Evolutionary conservation across 2,113 vertebrate species (phyloP).

Genomic region (Caranx melampygus): DNA sequence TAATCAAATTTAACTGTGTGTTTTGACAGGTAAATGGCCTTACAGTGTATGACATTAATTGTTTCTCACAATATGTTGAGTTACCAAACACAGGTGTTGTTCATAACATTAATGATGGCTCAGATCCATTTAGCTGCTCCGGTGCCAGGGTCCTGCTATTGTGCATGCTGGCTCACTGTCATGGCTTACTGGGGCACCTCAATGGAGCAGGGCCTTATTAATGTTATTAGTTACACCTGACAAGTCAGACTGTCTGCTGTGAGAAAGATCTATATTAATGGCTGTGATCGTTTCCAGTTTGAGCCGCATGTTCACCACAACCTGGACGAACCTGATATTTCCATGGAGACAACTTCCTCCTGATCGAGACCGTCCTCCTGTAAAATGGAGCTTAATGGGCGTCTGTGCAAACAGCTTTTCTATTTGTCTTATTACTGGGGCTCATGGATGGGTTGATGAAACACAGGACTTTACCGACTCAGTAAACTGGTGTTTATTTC

Average conservation of each 20-base stretch:
- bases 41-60: conserved; percentile 17
- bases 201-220: conserved; percentile 62
- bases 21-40: conserved; percentile 38
- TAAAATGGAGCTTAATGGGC: background rate
- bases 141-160: conserved; percentile 54
- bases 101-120: conserved; percentile 50
- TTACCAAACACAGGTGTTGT: conserved; percentile 49
- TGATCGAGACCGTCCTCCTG: conserved; percentile 24
- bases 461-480: background rate
- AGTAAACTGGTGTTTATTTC: background rate
- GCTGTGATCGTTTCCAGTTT: conserved; percentile 45
- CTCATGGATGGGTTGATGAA: no score
- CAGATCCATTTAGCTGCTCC: conserved; percentile 36
- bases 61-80: conserved; percentile 31
- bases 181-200: conserved; percentile 59
- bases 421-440: background rate
- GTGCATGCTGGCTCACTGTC: conserved; percentile 59
- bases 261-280: conserved; percentile 66
- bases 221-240: conserved; percentile 71
- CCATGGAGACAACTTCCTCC: conserved; percentile 20
- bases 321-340: conserved; percentile 26
- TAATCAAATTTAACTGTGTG: conserved; percentile 27
- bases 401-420: background rate
- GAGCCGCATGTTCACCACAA: conserved; percentile 32
- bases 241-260: conserved; percentile 58